phyloP scores from a whole-genome alignment of 2,888 invertebrate genomes.

The Hypomecis punctinalis region DNA sequence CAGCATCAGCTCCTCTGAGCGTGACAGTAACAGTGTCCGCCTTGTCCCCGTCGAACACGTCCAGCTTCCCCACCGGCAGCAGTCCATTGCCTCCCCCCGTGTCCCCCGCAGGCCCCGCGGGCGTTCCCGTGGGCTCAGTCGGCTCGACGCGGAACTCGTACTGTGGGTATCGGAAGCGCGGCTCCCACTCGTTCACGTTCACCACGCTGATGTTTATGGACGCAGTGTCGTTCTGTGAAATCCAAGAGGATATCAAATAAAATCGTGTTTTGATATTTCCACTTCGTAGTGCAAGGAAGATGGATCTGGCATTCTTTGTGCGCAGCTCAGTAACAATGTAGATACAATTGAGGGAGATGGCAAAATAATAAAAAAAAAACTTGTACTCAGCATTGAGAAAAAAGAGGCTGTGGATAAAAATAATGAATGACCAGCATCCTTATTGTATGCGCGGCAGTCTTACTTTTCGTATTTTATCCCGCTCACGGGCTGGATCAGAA shows the following conservation, averaged over 20 bases:
- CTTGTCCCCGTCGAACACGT: conserved; percentile 95
- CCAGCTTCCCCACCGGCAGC: conserved; percentile 87
- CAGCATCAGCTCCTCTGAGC: conserved; percentile 89
- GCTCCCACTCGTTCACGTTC: conserved; percentile 97
- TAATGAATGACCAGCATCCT: no score
- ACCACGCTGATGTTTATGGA: conserved; percentile 91
- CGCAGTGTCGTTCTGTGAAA: conserved; percentile 92
- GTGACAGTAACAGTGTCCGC: conserved; percentile 90
- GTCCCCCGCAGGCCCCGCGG: conserved; percentile 47
- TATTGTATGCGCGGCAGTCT: no score
- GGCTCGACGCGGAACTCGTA: conserved; percentile 90
- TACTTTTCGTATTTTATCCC: no score
- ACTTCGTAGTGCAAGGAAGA: no score
- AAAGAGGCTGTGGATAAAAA: no score
- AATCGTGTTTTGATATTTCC: no score
- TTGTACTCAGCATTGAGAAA: no score
- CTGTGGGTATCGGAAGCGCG: conserved; percentile 93
- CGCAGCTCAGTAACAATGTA: no score
- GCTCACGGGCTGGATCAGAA: no score
- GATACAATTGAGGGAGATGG: no score
- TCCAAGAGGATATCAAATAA: background rate
- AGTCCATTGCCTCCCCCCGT: conserved; percentile 62
- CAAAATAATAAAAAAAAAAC: no score
- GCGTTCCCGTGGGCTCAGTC: background rate
- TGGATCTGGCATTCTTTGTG: no score